phyloP scores from a whole-genome alignment of 2,888 invertebrate species.

The Morinoia aosen region DNA sequence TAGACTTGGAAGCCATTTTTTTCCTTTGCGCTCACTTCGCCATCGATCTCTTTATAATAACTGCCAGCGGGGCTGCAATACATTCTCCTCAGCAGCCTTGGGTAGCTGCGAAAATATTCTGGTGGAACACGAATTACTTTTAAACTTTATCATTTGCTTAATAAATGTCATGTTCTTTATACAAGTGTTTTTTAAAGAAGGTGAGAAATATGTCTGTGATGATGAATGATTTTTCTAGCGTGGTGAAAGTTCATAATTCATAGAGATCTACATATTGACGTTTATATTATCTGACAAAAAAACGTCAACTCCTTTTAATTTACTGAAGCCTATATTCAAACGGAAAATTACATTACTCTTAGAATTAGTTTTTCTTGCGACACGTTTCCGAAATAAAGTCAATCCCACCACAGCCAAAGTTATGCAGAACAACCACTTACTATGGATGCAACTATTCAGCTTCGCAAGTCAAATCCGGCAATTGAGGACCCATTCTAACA shows the following conservation, averaged over 20 bases:
- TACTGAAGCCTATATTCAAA: neutral
- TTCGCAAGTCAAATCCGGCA: neutral
- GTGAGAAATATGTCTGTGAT: neutral
- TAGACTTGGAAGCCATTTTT: conserved; percentile 30
- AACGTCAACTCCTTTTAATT: neutral
- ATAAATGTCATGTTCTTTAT: no score
- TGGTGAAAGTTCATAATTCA: neutral
- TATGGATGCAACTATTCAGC: neutral
- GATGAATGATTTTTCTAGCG: neutral
- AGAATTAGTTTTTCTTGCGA: neutral
- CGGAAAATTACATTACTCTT: neutral
- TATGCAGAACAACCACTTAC: neutral
- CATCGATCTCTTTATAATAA: conserved; percentile 24
- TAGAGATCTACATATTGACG: neutral
- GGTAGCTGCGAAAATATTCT: neutral
- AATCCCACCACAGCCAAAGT: neutral
- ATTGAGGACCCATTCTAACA: neutral
- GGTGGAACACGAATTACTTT: neutral
- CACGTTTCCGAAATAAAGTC: neutral
- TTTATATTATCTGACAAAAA: neutral
- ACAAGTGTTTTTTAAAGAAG: no score
- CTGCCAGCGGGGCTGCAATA: neutral
- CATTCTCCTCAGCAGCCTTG: neutral
- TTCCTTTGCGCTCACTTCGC: neutral
- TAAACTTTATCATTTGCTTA: neutral